Conservation (phyloP, 2,888 invertebrate genomes). For the Acanthococcus lagerstroemiae region DNA sequence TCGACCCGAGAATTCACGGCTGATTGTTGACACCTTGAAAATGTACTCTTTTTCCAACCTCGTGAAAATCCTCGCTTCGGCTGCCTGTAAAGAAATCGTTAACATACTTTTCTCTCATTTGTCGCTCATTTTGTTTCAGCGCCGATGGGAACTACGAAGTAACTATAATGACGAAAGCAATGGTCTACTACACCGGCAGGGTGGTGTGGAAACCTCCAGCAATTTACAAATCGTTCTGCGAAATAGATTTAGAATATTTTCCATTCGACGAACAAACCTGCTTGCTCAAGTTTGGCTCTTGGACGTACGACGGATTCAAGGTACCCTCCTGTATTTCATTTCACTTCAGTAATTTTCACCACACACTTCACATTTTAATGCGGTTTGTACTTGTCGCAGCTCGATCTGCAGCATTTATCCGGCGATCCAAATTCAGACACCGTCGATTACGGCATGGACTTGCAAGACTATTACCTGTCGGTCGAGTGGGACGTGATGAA, state of each 20-base stretch:
- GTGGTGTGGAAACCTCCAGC: conserved; percentile 97
- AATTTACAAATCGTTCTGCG: conserved; percentile 95
- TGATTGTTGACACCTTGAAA: too few relatives aligned
- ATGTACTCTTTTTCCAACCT: too few relatives aligned
- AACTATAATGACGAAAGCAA: conserved; percentile 95
- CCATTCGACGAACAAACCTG: conserved; percentile 92
- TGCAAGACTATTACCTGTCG: conserved; percentile 89
- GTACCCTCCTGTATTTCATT: too few relatives aligned
- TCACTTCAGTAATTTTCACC: background rate
- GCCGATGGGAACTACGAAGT: conserved; percentile 97
- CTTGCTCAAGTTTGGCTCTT: conserved; percentile 90
- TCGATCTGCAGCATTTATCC: conserved; percentile 77
- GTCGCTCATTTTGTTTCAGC: conserved; percentile 51
- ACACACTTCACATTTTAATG: background rate
- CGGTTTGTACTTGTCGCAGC: conserved; percentile 56
- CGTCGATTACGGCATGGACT: conserved; percentile 81
- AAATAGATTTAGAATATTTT: conserved; percentile 89
- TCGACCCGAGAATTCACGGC: too few relatives aligned
- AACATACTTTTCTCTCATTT: too few relatives aligned
- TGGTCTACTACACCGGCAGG: conserved; percentile 82
- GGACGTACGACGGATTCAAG: conserved; percentile 92
- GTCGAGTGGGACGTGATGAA: conserved; percentile 98
- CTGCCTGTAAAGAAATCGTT: too few relatives aligned
- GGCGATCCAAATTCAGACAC: conserved; percentile 79
- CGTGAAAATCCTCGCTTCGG: too few relatives aligned